A percentile compares a stretch with the other conserved stretches of the same genome.
phyloP scores from a whole-genome alignment of 1,140 invertebrate genomes.

The Acromyrmex echinatior region DNA sequence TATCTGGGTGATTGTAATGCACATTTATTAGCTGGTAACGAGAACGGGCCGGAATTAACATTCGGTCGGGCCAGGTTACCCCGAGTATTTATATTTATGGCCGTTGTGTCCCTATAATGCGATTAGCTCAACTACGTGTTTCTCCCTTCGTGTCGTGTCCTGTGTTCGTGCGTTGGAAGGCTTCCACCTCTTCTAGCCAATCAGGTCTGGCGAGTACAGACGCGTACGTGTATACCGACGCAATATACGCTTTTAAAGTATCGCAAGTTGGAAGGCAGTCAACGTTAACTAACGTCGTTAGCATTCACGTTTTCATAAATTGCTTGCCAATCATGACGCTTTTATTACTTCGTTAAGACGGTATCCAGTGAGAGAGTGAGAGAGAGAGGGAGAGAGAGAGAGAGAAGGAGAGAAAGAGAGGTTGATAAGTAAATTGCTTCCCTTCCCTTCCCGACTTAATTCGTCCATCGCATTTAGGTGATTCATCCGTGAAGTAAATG shows the following conservation, averaged over 20 bases:
- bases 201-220: conserved; percentile 35
- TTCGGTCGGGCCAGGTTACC: conserved; percentile 67
- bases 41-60: conserved; percentile 80
- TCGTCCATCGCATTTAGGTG: conserved; percentile 4
- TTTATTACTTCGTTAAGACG: conserved; percentile 53
- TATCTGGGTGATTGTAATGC: conserved; percentile 84
- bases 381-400: too few relatives aligned
- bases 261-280: conserved; percentile 27
- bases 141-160: conserved; percentile 48
- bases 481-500: not conserved
- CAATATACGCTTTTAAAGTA: conserved; percentile 41
- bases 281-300: conserved; percentile 39
- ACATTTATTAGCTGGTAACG: conserved; percentile 82
- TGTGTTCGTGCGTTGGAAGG: conserved; percentile 53
- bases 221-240: not conserved
- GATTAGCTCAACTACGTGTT: conserved; percentile 62
- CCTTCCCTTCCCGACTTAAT: conserved; percentile 9
- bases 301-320: conserved; percentile 43
- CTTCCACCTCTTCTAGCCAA: conserved; percentile 56
- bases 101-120: conserved; percentile 57
- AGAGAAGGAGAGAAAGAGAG: too few relatives aligned
- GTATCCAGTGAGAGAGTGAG: not conserved
- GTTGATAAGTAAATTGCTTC: conserved; percentile 33
- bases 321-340: conserved; percentile 31
- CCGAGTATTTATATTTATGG: conserved; percentile 79